Evolutionary conservation across 2,113 vertebrate genomes (phyloP).

Genomic region (Equus przewalskii): DNA sequence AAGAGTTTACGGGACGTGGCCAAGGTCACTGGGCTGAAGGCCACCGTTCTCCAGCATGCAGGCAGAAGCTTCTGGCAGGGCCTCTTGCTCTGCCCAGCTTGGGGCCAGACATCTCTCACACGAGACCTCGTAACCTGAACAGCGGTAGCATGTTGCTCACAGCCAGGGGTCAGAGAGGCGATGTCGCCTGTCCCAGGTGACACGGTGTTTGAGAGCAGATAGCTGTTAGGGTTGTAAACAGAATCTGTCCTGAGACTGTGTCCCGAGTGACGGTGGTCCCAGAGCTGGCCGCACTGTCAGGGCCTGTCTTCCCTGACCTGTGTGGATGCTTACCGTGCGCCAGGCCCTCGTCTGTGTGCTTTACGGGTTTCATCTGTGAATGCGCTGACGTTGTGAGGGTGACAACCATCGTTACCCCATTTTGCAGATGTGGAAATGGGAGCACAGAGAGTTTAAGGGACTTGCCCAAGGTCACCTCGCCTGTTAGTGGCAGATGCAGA

Average conservation of each 20-base stretch:
- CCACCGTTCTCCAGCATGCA: no score
- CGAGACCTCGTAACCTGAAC: rapidly evolving
- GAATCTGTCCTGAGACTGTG: rapidly evolving
- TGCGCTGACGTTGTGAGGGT: rapidly evolving
- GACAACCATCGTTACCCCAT: rapidly evolving
- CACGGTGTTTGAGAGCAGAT: background rate
- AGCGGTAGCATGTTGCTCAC: rapidly evolving
- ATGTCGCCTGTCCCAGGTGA: background rate
- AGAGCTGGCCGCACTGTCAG: rapidly evolving
- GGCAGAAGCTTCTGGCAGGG: background rate
- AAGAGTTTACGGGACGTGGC: rapidly evolving
- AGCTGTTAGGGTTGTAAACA: rapidly evolving
- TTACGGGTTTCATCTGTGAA: background rate
- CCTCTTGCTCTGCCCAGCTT: rapidly evolving
- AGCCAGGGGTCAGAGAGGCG: background rate
- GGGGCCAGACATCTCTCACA: rapidly evolving
- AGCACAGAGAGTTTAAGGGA: background rate
- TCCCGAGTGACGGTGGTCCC: rapidly evolving
- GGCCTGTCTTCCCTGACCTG: rapidly evolving
- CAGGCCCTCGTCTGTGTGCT: background rate
- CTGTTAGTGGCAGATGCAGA: background rate
- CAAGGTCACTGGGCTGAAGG: background rate
- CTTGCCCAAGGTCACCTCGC: background rate
- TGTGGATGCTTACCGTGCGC: rapidly evolving
- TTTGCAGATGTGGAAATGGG: background rate